These are phyloP conservation scores for human (Homo sapiens) DNA, from an alignment of 2,113 vertebrate species.

Conservation along the genomic window DNA sequence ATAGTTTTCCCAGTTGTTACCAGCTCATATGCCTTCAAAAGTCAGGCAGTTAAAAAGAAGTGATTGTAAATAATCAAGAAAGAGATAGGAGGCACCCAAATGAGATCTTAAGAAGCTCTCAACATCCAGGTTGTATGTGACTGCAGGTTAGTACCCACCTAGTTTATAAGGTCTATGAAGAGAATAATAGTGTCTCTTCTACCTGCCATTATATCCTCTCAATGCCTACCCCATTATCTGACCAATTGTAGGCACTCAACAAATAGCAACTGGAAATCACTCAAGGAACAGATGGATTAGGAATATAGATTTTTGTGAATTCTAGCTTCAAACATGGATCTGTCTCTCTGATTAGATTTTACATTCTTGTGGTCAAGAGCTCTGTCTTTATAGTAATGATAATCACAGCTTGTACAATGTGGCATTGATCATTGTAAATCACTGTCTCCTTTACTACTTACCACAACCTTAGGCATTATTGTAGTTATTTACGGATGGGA, in stretches of 20 bases:
- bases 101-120: not conserved
- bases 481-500: not conserved
- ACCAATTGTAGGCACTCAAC: not conserved
- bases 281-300: not conserved
- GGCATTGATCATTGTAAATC: not conserved
- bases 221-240: not conserved
- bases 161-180: not conserved
- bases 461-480: not conserved
- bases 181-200: not conserved
- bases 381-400: not conserved
- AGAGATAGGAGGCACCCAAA: not conserved
- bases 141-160: not conserved
- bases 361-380: not conserved
- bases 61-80: not conserved
- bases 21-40: not conserved
- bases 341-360: not conserved
- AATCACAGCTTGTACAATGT: fast-evolving
- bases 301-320: not conserved
- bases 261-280: not conserved
- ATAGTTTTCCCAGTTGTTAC: not conserved
- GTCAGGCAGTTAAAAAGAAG: not conserved
- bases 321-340: not conserved
- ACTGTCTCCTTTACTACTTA: not conserved
- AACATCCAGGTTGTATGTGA: not conserved
- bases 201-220: not conserved